Evolutionary conservation across 2,888 invertebrate species (phyloP), one percentile per base, ranked within the genome.

Genomic region (Amitus sp.): DNA sequence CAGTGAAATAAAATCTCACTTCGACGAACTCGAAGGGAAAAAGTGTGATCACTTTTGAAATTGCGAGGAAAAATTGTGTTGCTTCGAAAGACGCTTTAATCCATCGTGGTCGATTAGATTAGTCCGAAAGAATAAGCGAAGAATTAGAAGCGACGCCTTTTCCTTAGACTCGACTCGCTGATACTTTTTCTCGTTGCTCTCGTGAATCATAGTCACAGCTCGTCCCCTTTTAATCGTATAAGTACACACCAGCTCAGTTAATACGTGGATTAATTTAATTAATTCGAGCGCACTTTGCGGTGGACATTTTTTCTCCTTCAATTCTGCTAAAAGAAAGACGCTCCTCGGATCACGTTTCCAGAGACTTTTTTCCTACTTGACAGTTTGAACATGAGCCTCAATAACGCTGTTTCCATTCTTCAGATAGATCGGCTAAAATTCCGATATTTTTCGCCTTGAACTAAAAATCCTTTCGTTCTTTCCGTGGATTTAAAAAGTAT

Each of bases 151-250:
- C 18, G 42, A 42, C 42, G 20, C 20, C 18, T 42, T 33, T 33
- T 39, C 42, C 12, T 42, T 9, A 19, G 7, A 42, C n/a, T n/a
- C n/a, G 42, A 42, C 19, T 12, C 19, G 42, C 12, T 42, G 10
- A 42, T 42, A 9, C 42, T 42, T 42, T 37, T 20, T 42, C 19
- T 13, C 19, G 1, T 17, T 42, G n/a, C 12, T 20, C 19, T 42
- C 42, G 10, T 42, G 20, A 42, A 42, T 42, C 42, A 42, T 42
- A 17, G 42, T 18, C 20, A 42, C 42, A 18, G 19, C 42, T 42
- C 12, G 42, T 20, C 42, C n/a, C 19, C 12, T n/a, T 42, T 42
- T 42, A 42, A 20, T 42, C 42, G 3, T 42, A 18, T 42, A 20
- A 37, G 37, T 37, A 42, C 20, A 42, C 42, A 20, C 10, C 19